A percentile compares a stretch with the other conserved stretches of the same genome.
Conservation (phyloP, 2,113 vertebrate genomes). For the Macrotus californicus region DNA sequence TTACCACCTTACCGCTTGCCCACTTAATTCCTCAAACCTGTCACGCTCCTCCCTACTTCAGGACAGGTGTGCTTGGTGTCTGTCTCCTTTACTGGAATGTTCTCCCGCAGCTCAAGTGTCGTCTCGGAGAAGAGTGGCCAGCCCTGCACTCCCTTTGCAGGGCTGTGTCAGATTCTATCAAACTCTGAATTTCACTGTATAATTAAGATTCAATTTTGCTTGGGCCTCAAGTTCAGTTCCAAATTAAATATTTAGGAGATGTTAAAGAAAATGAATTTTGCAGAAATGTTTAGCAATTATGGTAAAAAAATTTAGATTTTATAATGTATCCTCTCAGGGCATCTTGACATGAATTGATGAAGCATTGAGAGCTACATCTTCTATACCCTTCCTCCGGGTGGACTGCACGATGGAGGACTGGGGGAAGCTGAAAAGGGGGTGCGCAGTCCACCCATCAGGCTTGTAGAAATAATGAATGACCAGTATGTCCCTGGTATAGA, state of each 20-base stretch:
- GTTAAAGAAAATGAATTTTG: conserved; percentile 9
- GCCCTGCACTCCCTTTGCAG: neutral
- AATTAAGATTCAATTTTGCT: conserved; percentile 5
- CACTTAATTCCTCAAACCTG: neutral
- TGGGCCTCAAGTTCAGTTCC: neutral
- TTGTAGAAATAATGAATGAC: neutral
- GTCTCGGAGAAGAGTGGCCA: neutral
- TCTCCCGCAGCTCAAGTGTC: neutral
- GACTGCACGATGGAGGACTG: neutral
- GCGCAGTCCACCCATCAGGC: neutral
- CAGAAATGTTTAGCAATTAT: neutral
- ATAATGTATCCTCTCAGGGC: neutral
- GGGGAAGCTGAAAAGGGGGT: neutral
- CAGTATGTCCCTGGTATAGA: neutral
- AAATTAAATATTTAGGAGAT: neutral
- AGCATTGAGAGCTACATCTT: neutral
- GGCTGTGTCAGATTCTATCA: neutral
- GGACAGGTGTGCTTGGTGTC: neutral
- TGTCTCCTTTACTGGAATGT: neutral
- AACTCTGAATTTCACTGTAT: neutral
- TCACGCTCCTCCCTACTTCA: neutral
- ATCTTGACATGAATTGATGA: neutral
- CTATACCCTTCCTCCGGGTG: neutral
- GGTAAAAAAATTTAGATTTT: neutral
- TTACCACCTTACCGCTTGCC: neutral